Conservation (phyloP, 2,797 vertebrate species). For the Vireo griseus region DNA sequence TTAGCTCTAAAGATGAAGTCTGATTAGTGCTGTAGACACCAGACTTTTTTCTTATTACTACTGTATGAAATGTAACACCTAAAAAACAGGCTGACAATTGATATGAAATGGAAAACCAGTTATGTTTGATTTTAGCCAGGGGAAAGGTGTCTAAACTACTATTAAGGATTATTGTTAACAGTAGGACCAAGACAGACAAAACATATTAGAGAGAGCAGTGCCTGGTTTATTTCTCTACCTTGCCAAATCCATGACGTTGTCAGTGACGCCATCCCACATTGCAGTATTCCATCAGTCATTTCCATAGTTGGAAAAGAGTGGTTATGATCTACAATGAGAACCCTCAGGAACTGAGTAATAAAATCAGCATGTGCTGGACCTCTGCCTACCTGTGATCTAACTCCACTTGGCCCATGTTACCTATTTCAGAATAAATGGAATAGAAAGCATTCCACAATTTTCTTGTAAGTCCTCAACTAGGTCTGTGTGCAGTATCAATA, state of each 20-base stretch:
- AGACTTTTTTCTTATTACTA: background rate
- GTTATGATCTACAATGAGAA: background rate
- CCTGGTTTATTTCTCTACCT: background rate
- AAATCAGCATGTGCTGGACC: background rate
- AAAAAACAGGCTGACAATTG: background rate
- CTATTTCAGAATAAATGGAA: background rate
- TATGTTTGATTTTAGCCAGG: background rate
- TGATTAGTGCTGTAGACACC: background rate
- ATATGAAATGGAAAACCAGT: background rate
- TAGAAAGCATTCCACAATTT: background rate
- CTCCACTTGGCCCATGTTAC: background rate
- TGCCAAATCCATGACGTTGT: background rate
- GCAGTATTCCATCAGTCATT: background rate
- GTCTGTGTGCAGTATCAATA: background rate
- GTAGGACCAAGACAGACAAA: background rate
- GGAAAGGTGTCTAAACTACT: background rate
- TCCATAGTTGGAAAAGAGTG: background rate
- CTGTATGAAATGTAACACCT: background rate
- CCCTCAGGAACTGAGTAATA: background rate
- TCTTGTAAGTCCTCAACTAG: background rate
- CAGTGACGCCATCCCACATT: accelerated
- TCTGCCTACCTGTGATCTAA: background rate
- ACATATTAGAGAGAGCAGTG: background rate
- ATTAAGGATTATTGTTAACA: background rate
- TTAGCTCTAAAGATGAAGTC: background rate